These are phyloP conservation scores for Orthonychiurus folsomi DNA, from an alignment of 2,888 invertebrate genomes.

Conservation along the genomic window DNA sequence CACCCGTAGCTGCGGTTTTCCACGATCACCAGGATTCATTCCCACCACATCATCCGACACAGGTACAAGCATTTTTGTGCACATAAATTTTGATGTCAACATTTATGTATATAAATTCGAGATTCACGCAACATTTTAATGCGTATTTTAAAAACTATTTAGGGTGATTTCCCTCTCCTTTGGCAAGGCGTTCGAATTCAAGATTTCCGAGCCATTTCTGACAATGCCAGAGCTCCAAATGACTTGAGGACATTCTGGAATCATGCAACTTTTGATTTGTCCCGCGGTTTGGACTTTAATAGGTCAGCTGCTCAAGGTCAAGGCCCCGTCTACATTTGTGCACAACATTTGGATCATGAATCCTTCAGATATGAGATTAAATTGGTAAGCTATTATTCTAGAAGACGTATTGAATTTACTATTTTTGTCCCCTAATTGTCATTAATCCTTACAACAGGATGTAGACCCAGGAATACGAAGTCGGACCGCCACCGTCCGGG, in stretches of 20 bases:
- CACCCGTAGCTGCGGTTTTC: slow-evolving; percentile 68
- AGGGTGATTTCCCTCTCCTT: slow-evolving; percentile 33
- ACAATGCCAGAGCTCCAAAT: slow-evolving; percentile 45
- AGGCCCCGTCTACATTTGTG: slow-evolving; percentile 26
- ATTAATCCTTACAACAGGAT: no score
- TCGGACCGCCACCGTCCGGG: slow-evolving; percentile 54
- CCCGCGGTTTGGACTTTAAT: slow-evolving; percentile 67
- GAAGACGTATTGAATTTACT: no score
- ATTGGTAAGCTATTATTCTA: slow-evolving; percentile 25
- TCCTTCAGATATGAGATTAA: slow-evolving; percentile 40
- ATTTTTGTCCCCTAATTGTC: no score
- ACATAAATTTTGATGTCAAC: no score
- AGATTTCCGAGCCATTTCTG: slow-evolving; percentile 20
- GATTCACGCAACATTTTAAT: no score
- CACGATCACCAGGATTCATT: slow-evolving; percentile 61
- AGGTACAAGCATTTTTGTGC: background rate
- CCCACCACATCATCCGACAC: slow-evolving; percentile 50
- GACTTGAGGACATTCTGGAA: slow-evolving; percentile 65
- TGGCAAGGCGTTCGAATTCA: slow-evolving; percentile 20
- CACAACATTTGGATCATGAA: slow-evolving; percentile 41
- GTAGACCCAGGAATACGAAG: background rate
- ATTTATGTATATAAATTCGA: no score
- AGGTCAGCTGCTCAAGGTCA: slow-evolving; percentile 21
- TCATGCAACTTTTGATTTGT: slow-evolving; percentile 65
- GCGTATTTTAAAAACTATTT: background rate